These are phyloP conservation scores for Oppia nitens DNA, from an alignment of 1,140 invertebrate species.

Conservation along the genomic window DNA sequence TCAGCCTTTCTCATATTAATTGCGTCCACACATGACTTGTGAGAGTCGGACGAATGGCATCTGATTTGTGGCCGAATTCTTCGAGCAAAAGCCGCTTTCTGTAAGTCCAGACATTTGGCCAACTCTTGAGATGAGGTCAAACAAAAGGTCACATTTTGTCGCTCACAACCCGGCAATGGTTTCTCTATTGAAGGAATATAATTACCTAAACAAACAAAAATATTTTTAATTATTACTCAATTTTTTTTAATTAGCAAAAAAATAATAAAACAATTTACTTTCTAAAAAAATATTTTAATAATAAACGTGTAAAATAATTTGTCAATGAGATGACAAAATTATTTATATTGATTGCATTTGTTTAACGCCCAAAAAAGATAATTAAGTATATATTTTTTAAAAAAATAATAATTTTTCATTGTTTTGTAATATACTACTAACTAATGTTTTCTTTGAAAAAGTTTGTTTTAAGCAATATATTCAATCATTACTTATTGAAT, in stretches of 20 bases:
- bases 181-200: slow-evolving; percentile 61
- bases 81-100: slow-evolving; percentile 46
- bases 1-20: slow-evolving; percentile 44
- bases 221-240: too few relatives aligned
- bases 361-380: too few relatives aligned
- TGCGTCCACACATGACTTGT: slow-evolving; percentile 45
- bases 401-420: too few relatives aligned
- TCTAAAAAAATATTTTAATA: background rate
- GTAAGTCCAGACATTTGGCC: slow-evolving; percentile 46
- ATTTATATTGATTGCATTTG: too few relatives aligned
- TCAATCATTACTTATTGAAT: too few relatives aligned
- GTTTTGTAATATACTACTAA: too few relatives aligned
- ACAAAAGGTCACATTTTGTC: slow-evolving; percentile 40
- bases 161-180: slow-evolving; percentile 35
- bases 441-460: too few relatives aligned
- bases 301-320: background rate
- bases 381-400: too few relatives aligned
- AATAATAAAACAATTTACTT: too few relatives aligned
- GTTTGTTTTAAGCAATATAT: too few relatives aligned
- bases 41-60: slow-evolving; percentile 35
- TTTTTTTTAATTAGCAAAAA: too few relatives aligned
- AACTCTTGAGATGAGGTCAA: slow-evolving; percentile 40
- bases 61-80: slow-evolving; percentile 49
- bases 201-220: slow-evolving; percentile 34
- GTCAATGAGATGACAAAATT: too few relatives aligned